phyloP scores from a whole-genome alignment of 2,888 invertebrate genomes.

The Synergus umbraculus region DNA sequence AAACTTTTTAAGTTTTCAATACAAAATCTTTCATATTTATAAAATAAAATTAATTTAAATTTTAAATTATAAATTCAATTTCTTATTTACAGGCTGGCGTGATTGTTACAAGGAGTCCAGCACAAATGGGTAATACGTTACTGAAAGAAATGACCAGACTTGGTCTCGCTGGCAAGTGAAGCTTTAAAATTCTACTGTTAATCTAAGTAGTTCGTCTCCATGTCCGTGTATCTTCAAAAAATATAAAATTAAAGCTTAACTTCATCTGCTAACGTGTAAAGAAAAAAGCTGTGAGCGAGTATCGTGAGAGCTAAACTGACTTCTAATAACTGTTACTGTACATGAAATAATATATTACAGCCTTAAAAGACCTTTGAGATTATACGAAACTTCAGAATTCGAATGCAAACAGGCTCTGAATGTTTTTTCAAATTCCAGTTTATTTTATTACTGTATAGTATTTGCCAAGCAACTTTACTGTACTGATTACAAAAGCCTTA shows the following conservation, averaged over 20 bases:
- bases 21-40: too few relatives aligned
- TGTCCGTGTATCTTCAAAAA: conserved; percentile 69
- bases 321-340: conserved; percentile 44
- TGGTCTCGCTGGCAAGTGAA: conserved; percentile 75
- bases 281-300: conserved; percentile 11
- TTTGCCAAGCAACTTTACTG: conserved; percentile 41
- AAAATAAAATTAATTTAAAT: conserved; percentile 16
- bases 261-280: conserved; percentile 42
- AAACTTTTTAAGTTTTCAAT: background rate
- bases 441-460: conserved; percentile 52
- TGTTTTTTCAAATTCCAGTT: conserved; percentile 40
- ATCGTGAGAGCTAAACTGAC: conserved; percentile 39
- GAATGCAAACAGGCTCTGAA: conserved; percentile 26
- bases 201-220: conserved; percentile 70
- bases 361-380: conserved; percentile 42
- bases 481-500: conserved; percentile 1
- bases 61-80: conserved; percentile 36
- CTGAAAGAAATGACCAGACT: conserved; percentile 93
- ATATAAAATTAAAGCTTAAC: conserved; percentile 58
- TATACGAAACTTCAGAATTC: conserved; percentile 37
- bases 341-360: conserved; percentile 44
- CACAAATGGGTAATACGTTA: conserved; percentile 95
- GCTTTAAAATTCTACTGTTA: conserved; percentile 54
- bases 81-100: conserved; percentile 87
- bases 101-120: conserved; percentile 96